Evolutionary conservation across 1,140 invertebrate species (phyloP).

Genomic region (Holotrichia oblita): DNA sequence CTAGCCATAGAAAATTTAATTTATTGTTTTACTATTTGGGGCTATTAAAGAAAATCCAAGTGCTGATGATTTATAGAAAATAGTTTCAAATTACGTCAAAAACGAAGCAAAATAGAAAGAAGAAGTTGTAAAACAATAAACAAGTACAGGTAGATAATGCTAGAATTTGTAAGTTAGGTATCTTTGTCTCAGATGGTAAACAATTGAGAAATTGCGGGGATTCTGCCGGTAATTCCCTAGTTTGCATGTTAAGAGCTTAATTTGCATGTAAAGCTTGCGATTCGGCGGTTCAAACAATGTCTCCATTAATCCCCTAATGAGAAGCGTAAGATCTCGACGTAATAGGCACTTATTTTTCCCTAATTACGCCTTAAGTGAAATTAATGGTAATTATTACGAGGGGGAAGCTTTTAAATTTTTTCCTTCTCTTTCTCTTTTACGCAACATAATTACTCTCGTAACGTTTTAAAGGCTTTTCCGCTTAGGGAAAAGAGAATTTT

Average conservation of each 20-base stretch:
- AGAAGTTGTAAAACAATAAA: too few species aligned
- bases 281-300: slow-evolving; percentile 54
- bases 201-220: slow-evolving; percentile 43
- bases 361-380: slow-evolving; percentile 39
- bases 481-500: background rate
- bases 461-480: slow-evolving; percentile 3
- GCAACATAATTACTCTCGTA: slow-evolving; percentile 19
- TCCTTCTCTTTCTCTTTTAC: background rate
- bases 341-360: slow-evolving; percentile 35
- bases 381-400: slow-evolving; percentile 40
- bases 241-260: slow-evolving; percentile 57
- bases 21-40: too few species aligned
- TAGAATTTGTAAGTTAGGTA: background rate
- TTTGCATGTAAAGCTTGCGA: slow-evolving; percentile 55
- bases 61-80: too few species aligned
- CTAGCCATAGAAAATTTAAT: too few species aligned
- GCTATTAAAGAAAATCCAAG: too few species aligned
- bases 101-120: too few species aligned
- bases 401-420: slow-evolving; percentile 28
- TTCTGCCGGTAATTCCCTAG: slow-evolving; percentile 54
- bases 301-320: slow-evolving; percentile 56
- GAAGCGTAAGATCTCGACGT: slow-evolving; percentile 41
- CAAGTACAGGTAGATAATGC: too few species aligned
- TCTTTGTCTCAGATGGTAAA: background rate
- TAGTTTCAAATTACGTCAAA: too few species aligned